phyloP scores from a whole-genome alignment of 2,888 invertebrate species.

The Rhaphigaster nebulosa region DNA sequence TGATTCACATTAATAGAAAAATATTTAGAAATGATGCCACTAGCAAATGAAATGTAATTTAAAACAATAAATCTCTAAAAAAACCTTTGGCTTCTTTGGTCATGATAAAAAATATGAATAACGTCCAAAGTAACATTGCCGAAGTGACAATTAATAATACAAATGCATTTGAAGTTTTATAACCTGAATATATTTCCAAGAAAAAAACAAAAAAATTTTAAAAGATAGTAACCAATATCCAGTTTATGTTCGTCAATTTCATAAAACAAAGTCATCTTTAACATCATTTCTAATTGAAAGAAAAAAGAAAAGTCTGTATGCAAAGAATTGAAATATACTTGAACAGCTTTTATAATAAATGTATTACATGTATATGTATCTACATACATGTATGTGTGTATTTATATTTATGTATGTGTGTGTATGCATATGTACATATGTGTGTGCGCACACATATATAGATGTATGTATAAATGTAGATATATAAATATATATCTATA shows the following conservation, averaged over 20 bases:
- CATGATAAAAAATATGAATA: background rate
- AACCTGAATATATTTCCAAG: background rate
- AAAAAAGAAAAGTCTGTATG: background rate
- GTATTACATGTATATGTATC: background rate
- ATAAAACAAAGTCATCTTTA: background rate
- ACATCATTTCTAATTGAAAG: background rate
- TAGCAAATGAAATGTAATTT: background rate
- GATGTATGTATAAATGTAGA: background rate
- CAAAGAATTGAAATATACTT: background rate
- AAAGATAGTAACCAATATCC: background rate
- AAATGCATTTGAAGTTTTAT: background rate
- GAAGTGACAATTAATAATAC: background rate
- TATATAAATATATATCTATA: conserved; percentile 54
- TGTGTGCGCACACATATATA: background rate
- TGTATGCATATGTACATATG: background rate
- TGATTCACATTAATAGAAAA: background rate
- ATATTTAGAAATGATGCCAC: conserved; percentile 4
- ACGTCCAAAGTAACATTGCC: background rate
- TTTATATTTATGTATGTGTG: background rate
- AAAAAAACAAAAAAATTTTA: background rate
- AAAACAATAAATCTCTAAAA: background rate
- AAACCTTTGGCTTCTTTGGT: background rate
- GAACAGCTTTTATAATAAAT: background rate
- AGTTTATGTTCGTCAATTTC: background rate
- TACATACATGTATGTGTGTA: background rate